Evolutionary conservation across 2,888 invertebrate genomes (phyloP), one percentile per base, ranked within the genome.

Genomic region (Agrochola lota): DNA sequence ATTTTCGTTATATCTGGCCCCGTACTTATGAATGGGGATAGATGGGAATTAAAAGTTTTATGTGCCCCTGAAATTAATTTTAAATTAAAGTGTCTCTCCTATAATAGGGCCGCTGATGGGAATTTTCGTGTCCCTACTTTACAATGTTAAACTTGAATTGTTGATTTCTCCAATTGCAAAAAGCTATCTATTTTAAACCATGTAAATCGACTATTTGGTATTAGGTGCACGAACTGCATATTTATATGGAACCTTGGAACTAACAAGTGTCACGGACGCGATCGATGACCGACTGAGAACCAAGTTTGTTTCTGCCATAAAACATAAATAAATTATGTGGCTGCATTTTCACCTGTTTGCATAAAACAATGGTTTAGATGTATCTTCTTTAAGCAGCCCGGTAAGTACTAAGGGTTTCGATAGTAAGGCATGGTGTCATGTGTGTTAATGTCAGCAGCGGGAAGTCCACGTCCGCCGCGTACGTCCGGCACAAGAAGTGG

Each of bases 401-500:
- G 63, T 40, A 69, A n/a, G 30, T 74, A 62, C 11, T 74, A 82
- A 63, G 83, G 85, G 84, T 80, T 84, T 75, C 76, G 77, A 83
- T 84, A 84, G 81, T 89, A 83, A 87, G 87, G 84, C 74, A 75
- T 66, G 73, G 80, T 83, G 81, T 76, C 75, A 88, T 84, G 88
- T 84, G 78, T 86, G 83, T 87, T 82, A 84, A 87, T 89, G 90
- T 87, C 85, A 88, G 81, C 80, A 83, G 90, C 93, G 93, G 95
- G 94, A 95, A 94, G 93, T 92, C 87, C 90, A 91, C 88, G 92
- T 93, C 91, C 90, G 92, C 87, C 88, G 88, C 88, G 89, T 87
- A 91, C 90, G 93, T 94, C 95, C 95, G 95, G 94, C 91, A 92
- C 89, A 87, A 91, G 90, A 94, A 94, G 95, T 94, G 93, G 93